Evolutionary conservation across 2,888 invertebrate genomes (phyloP), one percentile per base, ranked within the genome.

Genomic region (Calameuta pallipes): DNA sequence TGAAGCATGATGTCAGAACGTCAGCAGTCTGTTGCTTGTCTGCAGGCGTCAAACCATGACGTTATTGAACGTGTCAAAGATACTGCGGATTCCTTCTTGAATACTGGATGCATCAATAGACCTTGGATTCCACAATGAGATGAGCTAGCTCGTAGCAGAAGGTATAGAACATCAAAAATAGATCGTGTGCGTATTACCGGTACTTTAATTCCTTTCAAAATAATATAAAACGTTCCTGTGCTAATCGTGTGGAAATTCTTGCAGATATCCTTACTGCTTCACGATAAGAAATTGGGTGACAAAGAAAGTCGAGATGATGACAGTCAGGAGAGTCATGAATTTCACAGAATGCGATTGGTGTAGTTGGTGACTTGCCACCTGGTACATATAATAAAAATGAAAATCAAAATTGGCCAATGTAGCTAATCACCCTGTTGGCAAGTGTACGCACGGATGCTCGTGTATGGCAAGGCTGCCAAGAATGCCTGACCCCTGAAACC

Each of bases 401-500:
- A 23, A 23, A 73, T 41, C 73, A 75, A 80, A 78, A 78, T 76
- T 77, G 77, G 33, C 76, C 56, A 74, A 76, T 80, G 77, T 37
- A 69, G 75, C 74, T 74, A 30, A 77, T 79, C 81, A 80, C 80
- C 84, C 81, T 80, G 81, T 84, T 85, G 84, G 85, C 84, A 83
- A 79, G 77, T 56, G 75, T 75, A 73, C n/a, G 75, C 76, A 80
- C 78, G 77, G 75, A 77, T 75, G 75, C 56, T 56, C 56, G 56
- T 56, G 23, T 56, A 56, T 56, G 56, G 56, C 56, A 56, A 56
- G 56, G 23, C 56, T 56, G 89, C 89, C 89, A 89, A 87, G 86
- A 87, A 88, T 87, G 80, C 80, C 79, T 79, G 85, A 85, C 85
- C 83, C 83, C 83, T 83, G 84, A 75, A 79, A 81, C 78, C 80